phyloP scores from a whole-genome alignment of 2,797 vertebrate genomes.

The Peromyscus aztecus region DNA sequence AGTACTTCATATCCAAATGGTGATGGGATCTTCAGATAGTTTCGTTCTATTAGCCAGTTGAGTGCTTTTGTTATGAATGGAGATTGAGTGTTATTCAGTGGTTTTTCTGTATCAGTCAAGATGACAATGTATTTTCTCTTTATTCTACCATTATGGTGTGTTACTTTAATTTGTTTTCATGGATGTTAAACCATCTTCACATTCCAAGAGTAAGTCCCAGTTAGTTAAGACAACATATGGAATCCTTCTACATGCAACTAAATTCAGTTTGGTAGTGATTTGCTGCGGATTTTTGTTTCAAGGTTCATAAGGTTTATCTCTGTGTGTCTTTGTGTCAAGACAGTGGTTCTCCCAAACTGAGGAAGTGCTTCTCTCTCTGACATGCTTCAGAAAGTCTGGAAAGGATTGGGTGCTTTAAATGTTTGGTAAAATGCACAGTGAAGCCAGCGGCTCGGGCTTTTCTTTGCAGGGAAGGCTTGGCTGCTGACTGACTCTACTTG shows the following conservation, averaged over 20 bases:
- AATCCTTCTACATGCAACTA: neutral
- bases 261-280: slow-evolving; percentile 4
- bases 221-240: neutral
- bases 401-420: neutral
- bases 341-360: neutral
- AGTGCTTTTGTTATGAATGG: neutral
- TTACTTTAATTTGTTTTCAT: neutral
- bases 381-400: neutral
- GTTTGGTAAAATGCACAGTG: neutral
- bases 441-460: neutral
- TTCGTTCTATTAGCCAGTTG: neutral
- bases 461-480: neutral
- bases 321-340: neutral
- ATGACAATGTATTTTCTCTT: neutral
- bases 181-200: neutral
- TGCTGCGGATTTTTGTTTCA: neutral
- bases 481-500: neutral
- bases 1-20: neutral
- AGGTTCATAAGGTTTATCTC: neutral
- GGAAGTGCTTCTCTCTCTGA: neutral
- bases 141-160: neutral
- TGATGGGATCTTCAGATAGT: too few relatives aligned
- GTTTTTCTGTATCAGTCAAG: neutral
- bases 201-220: neutral
- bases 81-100: neutral